These are phyloP conservation scores for Poecile montanus DNA, from an alignment of 2,797 vertebrate species.

Conservation along the genomic window DNA sequence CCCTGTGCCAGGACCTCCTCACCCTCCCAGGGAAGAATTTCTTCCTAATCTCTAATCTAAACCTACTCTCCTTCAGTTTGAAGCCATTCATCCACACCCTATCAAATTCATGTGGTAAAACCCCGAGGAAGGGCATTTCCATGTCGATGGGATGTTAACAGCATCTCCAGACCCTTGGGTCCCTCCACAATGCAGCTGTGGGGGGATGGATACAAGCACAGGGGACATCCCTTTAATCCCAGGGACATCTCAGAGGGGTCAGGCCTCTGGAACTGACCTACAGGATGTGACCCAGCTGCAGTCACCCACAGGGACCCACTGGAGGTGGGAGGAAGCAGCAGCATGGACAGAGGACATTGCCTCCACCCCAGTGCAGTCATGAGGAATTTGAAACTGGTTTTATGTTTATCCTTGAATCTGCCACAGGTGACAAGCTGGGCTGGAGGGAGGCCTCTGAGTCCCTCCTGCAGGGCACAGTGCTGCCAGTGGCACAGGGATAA, in stretches of 20 bases:
- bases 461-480: not conserved
- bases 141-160: accelerated
- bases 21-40: not conserved
- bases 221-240: accelerated
- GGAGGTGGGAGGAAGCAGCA: not conserved
- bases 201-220: not conserved
- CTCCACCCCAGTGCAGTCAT: not conserved
- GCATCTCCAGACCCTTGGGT: not conserved
- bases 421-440: not conserved
- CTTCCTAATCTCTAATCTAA: not conserved
- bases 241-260: not conserved
- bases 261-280: no score
- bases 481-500: accelerated
- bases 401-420: not conserved
- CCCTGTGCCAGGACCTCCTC: not conserved
- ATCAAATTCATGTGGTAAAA: not conserved
- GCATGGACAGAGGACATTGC: accelerated
- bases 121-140: accelerated
- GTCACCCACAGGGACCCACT: not conserved
- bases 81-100: not conserved
- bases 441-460: not conserved
- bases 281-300: not conserved
- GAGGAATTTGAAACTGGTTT: not conserved
- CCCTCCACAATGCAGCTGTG: not conserved
- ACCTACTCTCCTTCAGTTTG: not conserved